phyloP scores from a whole-genome alignment of 2,113 vertebrate species.

The Sphaerodactylus townsendi region DNA sequence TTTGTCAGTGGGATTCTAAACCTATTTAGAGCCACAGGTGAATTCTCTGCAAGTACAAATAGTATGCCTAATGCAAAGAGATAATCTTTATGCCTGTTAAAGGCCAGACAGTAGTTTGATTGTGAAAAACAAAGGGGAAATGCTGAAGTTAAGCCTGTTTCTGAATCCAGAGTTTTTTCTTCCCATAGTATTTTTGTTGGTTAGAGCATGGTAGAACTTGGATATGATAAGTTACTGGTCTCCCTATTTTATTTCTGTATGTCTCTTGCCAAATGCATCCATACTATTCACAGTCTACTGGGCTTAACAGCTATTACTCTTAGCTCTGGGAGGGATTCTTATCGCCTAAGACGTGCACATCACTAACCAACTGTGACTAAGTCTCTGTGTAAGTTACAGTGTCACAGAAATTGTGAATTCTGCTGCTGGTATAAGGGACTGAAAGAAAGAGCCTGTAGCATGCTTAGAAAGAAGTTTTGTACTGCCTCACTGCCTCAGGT shows the following conservation, averaged over 20 bases:
- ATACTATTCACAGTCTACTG: neutral
- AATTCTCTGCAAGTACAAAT: slow-evolving; percentile 55
- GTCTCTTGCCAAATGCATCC: neutral
- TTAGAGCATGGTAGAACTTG: neutral
- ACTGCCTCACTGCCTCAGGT: neutral
- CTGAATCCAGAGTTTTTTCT: neutral
- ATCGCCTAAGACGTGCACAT: too few species aligned
- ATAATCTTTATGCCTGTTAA: slow-evolving; percentile 43
- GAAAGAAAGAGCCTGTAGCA: neutral
- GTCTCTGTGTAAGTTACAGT: neutral
- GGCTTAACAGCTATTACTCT: too few species aligned
- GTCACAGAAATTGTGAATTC: neutral
- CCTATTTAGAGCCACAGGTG: slow-evolving; percentile 29
- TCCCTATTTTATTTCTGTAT: neutral
- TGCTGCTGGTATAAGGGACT: neutral
- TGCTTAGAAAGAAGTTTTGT: neutral
- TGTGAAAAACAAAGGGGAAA: neutral
- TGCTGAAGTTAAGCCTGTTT: slow-evolving; percentile 16
- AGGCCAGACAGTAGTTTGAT: slow-evolving; percentile 10
- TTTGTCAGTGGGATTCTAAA: slow-evolving; percentile 43
- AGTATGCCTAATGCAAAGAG: slow-evolving; percentile 42
- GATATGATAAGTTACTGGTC: rapidly evolving
- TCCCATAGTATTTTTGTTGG: neutral
- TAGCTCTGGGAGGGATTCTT: neutral
- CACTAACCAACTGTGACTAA: neutral